A percentile compares a stretch with the other conserved stretches of the same genome.
These are phyloP conservation scores for Loriculus beryllinus DNA, from an alignment of 2,797 vertebrate genomes.

Conservation along the genomic window DNA sequence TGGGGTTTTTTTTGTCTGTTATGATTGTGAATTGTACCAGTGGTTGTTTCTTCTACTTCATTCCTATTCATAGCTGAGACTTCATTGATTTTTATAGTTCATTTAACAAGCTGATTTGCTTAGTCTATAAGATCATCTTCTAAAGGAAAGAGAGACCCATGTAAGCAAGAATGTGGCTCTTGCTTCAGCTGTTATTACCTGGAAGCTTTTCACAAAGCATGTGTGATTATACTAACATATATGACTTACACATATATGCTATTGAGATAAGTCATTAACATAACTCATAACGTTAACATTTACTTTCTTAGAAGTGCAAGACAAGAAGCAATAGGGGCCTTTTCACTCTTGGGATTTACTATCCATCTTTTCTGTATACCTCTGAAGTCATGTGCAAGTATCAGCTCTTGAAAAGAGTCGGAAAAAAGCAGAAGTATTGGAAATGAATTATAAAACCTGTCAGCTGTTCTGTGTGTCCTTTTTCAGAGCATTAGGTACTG, in stretches of 20 bases:
- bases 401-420: neutral
- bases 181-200: neutral
- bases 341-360: neutral
- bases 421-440: neutral
- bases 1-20: neutral
- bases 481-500: neutral
- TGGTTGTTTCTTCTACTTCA: neutral
- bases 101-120: neutral
- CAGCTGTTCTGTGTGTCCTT: neutral
- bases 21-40: neutral
- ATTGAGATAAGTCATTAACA: neutral
- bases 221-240: neutral
- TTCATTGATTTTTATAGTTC: neutral
- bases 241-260: no score
- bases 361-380: neutral
- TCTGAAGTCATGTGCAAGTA: conserved; percentile 3
- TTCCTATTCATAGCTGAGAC: neutral
- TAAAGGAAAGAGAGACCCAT: neutral
- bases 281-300: neutral
- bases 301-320: neutral
- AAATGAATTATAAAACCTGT: conserved; percentile 28
- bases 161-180: neutral
- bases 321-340: neutral
- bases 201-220: neutral
- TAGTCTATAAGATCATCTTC: neutral